Percentiles rank a stretch among this genome's conserved stretches.
Conservation (phyloP, 2,888 invertebrate genomes). For the Acanthopleura granulata region DNA sequence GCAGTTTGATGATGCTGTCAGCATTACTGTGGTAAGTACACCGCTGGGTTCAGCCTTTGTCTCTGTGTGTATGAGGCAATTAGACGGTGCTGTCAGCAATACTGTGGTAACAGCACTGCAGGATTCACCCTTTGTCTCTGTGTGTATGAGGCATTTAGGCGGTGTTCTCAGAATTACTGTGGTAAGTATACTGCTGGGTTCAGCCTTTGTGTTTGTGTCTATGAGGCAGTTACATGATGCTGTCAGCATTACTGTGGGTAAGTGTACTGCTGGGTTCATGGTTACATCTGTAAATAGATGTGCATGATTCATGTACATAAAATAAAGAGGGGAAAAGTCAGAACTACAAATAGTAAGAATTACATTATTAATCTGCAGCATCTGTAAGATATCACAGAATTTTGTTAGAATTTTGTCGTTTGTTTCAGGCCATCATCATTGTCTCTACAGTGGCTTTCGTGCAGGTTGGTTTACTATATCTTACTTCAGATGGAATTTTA, state of each 20-base stretch:
- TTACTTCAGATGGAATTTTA: background rate
- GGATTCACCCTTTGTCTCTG: too few species aligned
- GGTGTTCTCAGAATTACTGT: constrained; percentile 85
- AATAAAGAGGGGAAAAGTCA: background rate
- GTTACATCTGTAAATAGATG: constrained; percentile 83
- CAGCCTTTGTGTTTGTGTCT: constrained; percentile 92
- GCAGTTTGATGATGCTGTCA: constrained; percentile 99
- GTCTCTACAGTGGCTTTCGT: constrained; percentile 99
- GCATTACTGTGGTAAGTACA: constrained; percentile 92
- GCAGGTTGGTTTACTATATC: constrained; percentile 73
- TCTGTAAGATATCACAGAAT: too few species aligned
- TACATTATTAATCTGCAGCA: too few species aligned
- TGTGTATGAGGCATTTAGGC: too few species aligned
- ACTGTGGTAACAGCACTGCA: too few species aligned
- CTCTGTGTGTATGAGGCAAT: constrained; percentile 95
- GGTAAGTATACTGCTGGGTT: constrained; percentile 88
- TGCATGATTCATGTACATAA: background rate
- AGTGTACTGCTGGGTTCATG: constrained; percentile 89
- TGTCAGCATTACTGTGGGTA: constrained; percentile 97
- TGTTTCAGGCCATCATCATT: constrained; percentile 80
- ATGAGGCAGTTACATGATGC: constrained; percentile 99
- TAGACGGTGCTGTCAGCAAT: constrained; percentile 90
- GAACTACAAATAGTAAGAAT: background rate
- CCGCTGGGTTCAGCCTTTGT: constrained; percentile 94
- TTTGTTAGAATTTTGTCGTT: background rate